These are phyloP conservation scores for Lumbricus terrestris DNA, from an alignment of 2,888 invertebrate genomes.

Conservation along the genomic window DNA sequence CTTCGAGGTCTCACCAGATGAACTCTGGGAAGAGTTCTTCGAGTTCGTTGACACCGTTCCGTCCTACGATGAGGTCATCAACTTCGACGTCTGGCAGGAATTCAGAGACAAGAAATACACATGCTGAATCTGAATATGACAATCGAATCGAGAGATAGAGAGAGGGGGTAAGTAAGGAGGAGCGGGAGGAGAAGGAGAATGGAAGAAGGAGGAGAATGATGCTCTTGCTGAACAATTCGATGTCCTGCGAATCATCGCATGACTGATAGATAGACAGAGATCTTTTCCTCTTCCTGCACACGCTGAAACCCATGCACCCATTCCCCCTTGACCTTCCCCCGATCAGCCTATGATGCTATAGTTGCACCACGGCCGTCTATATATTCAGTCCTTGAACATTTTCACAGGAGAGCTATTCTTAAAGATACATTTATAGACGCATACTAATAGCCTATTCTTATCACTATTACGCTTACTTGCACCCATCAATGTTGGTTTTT, in stretches of 20 bases:
- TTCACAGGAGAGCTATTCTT: neutral
- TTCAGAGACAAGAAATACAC: slow-evolving; percentile 41
- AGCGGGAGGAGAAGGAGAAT: neutral
- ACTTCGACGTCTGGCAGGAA: slow-evolving; percentile 43
- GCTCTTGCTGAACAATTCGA: too few relatives aligned
- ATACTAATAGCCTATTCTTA: neutral
- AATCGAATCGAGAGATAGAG: neutral
- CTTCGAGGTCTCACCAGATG: slow-evolving; percentile 41
- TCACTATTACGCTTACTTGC: neutral
- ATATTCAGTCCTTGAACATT: neutral
- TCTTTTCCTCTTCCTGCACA: too few relatives aligned
- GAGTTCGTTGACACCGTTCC: slow-evolving; percentile 41
- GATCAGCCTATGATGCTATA: neutral
- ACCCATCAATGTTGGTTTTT: neutral
- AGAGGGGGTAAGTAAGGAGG: neutral
- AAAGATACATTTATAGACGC: neutral
- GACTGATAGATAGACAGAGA: too few relatives aligned
- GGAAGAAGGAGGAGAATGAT: too few relatives aligned
- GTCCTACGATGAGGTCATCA: slow-evolving; percentile 41
- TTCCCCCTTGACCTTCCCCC: too few relatives aligned
- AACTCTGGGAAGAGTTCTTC: slow-evolving; percentile 41
- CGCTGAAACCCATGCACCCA: too few relatives aligned
- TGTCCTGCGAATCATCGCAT: too few relatives aligned
- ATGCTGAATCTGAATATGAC: slow-evolving; percentile 15
- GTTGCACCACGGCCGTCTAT: neutral